Conservation (phyloP, 2,797 vertebrate genomes). For the Bucorvus abyssinicus region DNA sequence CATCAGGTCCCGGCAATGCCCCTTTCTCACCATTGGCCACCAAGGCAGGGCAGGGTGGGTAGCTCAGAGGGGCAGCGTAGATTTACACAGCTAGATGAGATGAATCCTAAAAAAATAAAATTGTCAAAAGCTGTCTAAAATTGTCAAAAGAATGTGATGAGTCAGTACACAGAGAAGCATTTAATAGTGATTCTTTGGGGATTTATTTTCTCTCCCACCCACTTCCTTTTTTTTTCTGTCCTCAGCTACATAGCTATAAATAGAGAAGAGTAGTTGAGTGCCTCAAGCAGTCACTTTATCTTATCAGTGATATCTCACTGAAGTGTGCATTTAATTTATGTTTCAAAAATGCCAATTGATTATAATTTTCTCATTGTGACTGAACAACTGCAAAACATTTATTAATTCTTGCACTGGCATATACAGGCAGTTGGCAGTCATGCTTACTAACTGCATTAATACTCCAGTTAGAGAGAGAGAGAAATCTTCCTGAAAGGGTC, state of each 20-base stretch:
- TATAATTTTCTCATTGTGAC: neutral
- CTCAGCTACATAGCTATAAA: neutral
- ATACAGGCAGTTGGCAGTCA: neutral
- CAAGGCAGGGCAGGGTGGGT: neutral
- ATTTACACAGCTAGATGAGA: neutral
- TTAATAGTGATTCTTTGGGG: neutral
- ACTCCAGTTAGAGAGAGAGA: neutral
- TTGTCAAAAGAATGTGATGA: neutral
- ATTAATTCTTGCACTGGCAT: neutral
- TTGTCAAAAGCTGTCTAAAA: neutral
- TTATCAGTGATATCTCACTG: neutral
- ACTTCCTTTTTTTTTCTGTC: neutral
- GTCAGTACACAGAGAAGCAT: neutral
- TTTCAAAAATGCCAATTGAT: conserved; percentile 4
- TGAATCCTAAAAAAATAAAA: neutral
- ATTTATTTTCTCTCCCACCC: neutral
- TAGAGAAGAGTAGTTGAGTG: neutral
- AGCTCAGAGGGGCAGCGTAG: neutral
- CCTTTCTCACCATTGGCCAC: neutral
- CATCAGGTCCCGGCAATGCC: neutral
- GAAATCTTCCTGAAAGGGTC: neutral
- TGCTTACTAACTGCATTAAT: neutral
- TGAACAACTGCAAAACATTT: neutral
- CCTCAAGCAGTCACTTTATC: conserved; percentile 19
- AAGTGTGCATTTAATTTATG: conserved; percentile 14